Conservation (phyloP, 1,140 invertebrate genomes). For the Amphibalanus amphitrite region DNA sequence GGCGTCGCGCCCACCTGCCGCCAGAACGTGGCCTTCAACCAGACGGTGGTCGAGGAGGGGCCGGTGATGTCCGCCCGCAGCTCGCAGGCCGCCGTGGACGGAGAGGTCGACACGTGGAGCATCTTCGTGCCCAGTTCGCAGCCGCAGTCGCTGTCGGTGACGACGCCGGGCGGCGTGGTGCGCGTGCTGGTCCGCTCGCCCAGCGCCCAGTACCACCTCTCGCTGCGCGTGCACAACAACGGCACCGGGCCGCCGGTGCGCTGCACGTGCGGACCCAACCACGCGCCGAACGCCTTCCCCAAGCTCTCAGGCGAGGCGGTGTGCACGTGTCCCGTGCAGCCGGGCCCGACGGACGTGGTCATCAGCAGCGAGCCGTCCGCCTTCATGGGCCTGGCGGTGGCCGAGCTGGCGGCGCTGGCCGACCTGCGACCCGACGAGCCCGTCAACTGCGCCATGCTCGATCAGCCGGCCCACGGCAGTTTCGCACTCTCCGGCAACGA, state of each 20-base stretch:
- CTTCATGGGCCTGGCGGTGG: background rate
- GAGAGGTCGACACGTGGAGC: background rate
- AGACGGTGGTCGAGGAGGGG: background rate
- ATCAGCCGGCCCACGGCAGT: background rate
- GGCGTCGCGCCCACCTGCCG: background rate
- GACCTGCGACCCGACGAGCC: background rate
- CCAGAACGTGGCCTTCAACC: background rate
- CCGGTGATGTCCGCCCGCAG: background rate
- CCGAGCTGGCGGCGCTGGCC: background rate
- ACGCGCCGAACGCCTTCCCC: background rate
- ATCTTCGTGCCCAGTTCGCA: background rate
- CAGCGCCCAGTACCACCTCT: background rate
- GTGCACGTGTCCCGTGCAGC: background rate
- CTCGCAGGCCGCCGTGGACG: background rate
- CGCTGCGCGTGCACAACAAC: background rate
- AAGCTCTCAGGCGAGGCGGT: background rate
- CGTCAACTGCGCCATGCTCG: background rate
- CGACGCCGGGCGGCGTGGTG: background rate
- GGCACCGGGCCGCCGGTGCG: background rate
- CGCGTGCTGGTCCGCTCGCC: background rate
- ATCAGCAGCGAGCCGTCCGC: background rate
- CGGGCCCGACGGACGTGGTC: background rate
- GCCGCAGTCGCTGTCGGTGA: background rate
- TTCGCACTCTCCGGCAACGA: background rate
- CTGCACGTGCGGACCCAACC: background rate